Conservation (phyloP, 2,888 invertebrate genomes). For the Phyllotreta cruciferae region DNA sequence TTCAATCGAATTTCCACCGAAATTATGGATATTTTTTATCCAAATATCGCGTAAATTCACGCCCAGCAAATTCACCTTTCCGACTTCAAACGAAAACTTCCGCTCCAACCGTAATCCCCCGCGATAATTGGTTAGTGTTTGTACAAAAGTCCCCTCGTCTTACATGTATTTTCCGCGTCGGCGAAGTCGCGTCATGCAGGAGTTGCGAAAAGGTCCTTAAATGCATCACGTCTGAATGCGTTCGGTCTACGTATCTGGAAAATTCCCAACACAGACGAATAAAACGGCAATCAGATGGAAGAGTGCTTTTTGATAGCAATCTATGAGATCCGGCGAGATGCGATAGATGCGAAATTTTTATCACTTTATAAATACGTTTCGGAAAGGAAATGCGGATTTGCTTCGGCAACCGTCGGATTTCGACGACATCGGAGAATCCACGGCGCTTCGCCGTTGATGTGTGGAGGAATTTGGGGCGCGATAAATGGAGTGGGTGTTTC, state of each 20-base stretch:
- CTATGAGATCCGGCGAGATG: slow-evolving; percentile 18
- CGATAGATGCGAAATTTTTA: slow-evolving; percentile 18
- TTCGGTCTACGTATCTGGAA: slow-evolving; percentile 11
- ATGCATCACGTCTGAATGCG: slow-evolving; percentile 13
- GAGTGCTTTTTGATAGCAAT: slow-evolving; percentile 22
- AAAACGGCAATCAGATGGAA: slow-evolving; percentile 23
- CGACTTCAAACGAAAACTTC: background rate
- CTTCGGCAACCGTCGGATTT: background rate
- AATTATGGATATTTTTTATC: background rate
- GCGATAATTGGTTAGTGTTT: slow-evolving; percentile 8
- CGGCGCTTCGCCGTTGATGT: slow-evolving; percentile 4
- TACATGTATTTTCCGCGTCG: background rate
- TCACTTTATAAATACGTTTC: slow-evolving; percentile 21
- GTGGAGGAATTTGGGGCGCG: background rate
- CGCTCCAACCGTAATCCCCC: background rate
- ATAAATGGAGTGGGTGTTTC: too few species aligned
- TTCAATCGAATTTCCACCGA: background rate
- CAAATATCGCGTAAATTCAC: background rate
- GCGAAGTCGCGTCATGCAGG: background rate
- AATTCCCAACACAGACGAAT: slow-evolving; percentile 16
- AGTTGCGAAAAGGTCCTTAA: slow-evolving; percentile 8
- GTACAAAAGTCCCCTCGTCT: background rate
- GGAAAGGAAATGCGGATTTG: slow-evolving; percentile 17
- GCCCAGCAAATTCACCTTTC: background rate
- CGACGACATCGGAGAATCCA: background rate